Percentiles rank a stretch among this genome's conserved stretches.
Conservation (phyloP, 2,888 invertebrate genomes). For the Volucella bombylans region DNA sequence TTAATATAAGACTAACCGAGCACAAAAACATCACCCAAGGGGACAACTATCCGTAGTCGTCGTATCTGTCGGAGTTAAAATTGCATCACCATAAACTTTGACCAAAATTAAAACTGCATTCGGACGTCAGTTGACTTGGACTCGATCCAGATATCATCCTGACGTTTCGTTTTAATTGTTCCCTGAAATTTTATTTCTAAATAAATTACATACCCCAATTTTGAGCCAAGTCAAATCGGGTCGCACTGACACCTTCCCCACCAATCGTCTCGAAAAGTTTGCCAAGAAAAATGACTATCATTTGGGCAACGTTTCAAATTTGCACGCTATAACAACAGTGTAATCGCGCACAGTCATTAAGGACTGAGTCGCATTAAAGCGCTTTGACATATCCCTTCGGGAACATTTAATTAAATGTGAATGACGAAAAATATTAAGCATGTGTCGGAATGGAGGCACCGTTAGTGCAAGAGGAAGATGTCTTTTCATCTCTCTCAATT, state of each 20-base stretch:
- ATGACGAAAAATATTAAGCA: slow-evolving; percentile 59
- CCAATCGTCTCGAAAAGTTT: slow-evolving; percentile 25
- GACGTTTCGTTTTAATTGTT: slow-evolving; percentile 68
- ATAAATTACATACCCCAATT: slow-evolving; percentile 61
- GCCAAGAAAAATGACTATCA: slow-evolving; percentile 32
- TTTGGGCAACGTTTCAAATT: slow-evolving; percentile 70
- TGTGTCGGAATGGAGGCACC: slow-evolving; percentile 43
- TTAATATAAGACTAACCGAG: not conserved
- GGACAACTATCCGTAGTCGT: slow-evolving; percentile 27
- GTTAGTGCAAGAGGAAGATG: slow-evolving; percentile 39
- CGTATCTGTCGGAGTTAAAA: slow-evolving; percentile 28
- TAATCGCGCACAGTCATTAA: slow-evolving; percentile 66
- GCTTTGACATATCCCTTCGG: slow-evolving; percentile 64
- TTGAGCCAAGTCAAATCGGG: slow-evolving; percentile 21
- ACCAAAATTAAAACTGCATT: slow-evolving; percentile 46
- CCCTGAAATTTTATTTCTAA: slow-evolving; percentile 66
- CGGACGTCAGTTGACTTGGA: slow-evolving; percentile 43
- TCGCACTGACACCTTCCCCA: not conserved
- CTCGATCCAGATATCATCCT: slow-evolving; percentile 54
- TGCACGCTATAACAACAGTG: slow-evolving; percentile 63
- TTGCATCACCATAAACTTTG: slow-evolving; percentile 59
- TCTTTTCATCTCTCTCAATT: not conserved
- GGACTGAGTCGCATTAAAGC: slow-evolving; percentile 43
- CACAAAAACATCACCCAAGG: slow-evolving; percentile 35
- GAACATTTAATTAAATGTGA: slow-evolving; percentile 69